Evolutionary conservation across 2,797 vertebrate species (phyloP).

Genomic region (Eupleurogrammus muticus): DNA sequence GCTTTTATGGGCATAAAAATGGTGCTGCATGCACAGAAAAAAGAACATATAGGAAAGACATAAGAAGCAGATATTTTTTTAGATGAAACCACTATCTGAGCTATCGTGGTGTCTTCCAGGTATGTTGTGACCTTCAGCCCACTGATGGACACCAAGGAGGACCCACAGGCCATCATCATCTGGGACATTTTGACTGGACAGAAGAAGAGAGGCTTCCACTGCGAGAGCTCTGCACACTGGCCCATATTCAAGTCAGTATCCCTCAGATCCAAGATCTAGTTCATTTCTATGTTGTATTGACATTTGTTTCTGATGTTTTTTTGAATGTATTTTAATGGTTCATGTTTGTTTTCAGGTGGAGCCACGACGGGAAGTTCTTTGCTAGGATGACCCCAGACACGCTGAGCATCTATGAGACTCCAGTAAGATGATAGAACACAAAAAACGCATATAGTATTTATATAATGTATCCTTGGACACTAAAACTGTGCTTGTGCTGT

Average conservation of each 20-base stretch:
- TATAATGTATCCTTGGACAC: neutral
- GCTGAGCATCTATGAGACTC: constrained; percentile 97
- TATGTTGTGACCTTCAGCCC: constrained; percentile 98
- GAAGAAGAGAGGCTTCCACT: constrained; percentile 98
- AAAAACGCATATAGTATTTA: neutral
- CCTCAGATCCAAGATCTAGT: neutral
- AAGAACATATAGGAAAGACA: neutral
- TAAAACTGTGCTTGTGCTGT: constrained; percentile 32
- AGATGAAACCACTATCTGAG: neutral
- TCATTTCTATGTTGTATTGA: neutral
- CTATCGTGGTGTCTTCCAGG: constrained; percentile 69
- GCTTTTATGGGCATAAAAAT: no score
- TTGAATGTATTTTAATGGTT: constrained; percentile 12
- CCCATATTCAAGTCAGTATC: constrained; percentile 97
- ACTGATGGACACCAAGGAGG: constrained; percentile 96
- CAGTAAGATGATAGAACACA: constrained; percentile 83
- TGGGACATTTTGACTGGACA: constrained; percentile 98
- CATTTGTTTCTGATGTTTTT: neutral
- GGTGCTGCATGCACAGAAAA: no score
- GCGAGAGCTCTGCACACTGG: constrained; percentile 98
- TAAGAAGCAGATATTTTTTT: neutral
- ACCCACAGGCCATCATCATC: constrained; percentile 98
- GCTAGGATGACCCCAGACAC: constrained; percentile 96
- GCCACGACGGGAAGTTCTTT: constrained; percentile 98
- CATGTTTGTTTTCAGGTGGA: constrained; percentile 87